Percentiles rank a stretch among this genome's conserved stretches.
Conservation (phyloP, 1,140 invertebrate genomes). For the Drosophila ogumai region DNA sequence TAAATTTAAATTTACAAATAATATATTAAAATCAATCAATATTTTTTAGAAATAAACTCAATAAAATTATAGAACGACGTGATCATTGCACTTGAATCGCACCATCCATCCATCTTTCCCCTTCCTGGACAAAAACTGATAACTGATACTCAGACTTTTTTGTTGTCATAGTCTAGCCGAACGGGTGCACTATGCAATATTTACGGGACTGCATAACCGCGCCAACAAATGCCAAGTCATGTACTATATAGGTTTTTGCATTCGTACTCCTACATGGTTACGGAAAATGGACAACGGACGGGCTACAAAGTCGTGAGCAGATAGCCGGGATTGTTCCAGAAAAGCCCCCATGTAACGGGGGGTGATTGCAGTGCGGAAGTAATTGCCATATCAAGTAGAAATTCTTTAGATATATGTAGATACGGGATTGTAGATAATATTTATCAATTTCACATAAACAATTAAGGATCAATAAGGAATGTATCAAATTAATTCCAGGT, state of each 20-base stretch:
- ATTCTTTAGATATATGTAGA: neutral
- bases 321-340: conserved; percentile 20
- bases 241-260: neutral
- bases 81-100: conserved; percentile 42
- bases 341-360: conserved; percentile 1
- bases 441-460: neutral
- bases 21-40: neutral
- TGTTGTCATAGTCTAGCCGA: conserved; percentile 57
- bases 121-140: conserved; percentile 47
- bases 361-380: neutral
- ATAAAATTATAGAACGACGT: neutral
- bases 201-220: conserved; percentile 27
- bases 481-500: neutral
- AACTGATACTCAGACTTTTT: conserved; percentile 27
- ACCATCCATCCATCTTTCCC: neutral
- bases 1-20: too few species aligned
- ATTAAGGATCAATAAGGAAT: neutral
- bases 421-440: neutral
- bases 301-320: conserved; percentile 10
- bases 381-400: neutral
- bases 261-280: neutral
- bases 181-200: conserved; percentile 25
- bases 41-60: too few species aligned
- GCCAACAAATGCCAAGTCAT: conserved; percentile 45
- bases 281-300: conserved; percentile 1